Evolutionary conservation across 2,113 vertebrate genomes (phyloP), one percentile per base, ranked within the genome.

Genomic region (Aegypius monachus): DNA sequence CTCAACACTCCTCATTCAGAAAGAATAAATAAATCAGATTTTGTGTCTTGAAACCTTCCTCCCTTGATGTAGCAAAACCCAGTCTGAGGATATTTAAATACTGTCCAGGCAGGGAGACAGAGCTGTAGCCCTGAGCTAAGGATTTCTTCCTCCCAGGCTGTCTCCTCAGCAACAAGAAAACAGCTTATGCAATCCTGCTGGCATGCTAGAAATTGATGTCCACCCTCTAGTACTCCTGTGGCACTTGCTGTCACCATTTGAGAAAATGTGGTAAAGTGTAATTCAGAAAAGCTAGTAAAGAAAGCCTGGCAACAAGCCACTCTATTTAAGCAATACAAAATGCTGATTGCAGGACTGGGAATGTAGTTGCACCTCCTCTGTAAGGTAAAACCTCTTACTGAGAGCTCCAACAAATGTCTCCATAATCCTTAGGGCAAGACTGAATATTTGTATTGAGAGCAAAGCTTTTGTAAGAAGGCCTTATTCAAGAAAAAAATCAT

Each of bases 1-100:
- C 34, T 75, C 20, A 87, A 16, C 0, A 0, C 1, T 61, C 3
- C 18, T 77, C 10, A 40, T 86, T 45, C 62, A 81, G 27, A 58
- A 66, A 22, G 25, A 58, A 1, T 1, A 80, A 70, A 61, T 40
- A 53, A 56, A 58, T 53, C 19, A 77, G 6, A 31, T 79, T 68
- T 71, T 74, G 23, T 53, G 22, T 14, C 3, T 56, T 5, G 13
- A 61, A 75, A 36, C 1, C 3, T 79, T 68, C 12, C 3, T 74
- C 4, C 4, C 19, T 61, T 0, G 16, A 3, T 11, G n/a, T 9
- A 59, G 7, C 29, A 90, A 55, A 78, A 73, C 36, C 12, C 32
- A 77, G 7, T 9, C 32, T 50, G 14, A 42, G 11, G 5, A 12
- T 36, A 18, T 52, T 77, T 59, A 55, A 63, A 43, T 56, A 50